phyloP scores from a whole-genome alignment of 2,113 vertebrate genomes.

The Sinocyclocheilus anshuiensis region DNA sequence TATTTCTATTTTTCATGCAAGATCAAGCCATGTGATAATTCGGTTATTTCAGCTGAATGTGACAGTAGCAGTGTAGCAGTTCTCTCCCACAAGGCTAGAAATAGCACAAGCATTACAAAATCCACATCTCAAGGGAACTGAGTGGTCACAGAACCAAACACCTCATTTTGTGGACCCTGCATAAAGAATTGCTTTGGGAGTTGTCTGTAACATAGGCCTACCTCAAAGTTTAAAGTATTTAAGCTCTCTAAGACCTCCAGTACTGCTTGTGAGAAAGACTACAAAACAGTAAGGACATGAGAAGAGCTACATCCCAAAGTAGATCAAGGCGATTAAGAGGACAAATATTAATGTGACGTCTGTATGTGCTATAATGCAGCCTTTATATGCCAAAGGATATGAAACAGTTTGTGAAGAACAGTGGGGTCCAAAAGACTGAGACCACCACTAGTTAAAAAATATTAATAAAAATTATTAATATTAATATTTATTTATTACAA shows the following conservation, averaged over 20 bases:
- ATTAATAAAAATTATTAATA: too few relatives aligned
- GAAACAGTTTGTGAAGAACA: background rate
- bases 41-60: constrained; percentile 36
- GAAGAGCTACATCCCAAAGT: background rate
- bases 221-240: constrained; percentile 27
- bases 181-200: constrained; percentile 37
- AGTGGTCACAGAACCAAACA: constrained; percentile 42
- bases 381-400: background rate
- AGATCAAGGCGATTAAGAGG: background rate
- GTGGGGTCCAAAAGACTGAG: background rate
- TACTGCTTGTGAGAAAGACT: background rate
- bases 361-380: background rate
- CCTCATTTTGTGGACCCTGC: constrained; percentile 20
- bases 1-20: background rate
- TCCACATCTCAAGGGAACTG: constrained; percentile 30
- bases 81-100: constrained; percentile 34
- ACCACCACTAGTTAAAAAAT: background rate
- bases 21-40: constrained; percentile 36
- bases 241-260: background rate
- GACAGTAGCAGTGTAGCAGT: constrained; percentile 24
- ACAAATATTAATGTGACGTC: constrained; percentile 6
- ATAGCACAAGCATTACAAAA: constrained; percentile 42
- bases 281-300: constrained; percentile 5
- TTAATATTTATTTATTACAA: background rate
- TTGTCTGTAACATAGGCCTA: constrained; percentile 20